Conservation (phyloP, 2,888 invertebrate genomes). For the Chrysomela aeneicollis region DNA sequence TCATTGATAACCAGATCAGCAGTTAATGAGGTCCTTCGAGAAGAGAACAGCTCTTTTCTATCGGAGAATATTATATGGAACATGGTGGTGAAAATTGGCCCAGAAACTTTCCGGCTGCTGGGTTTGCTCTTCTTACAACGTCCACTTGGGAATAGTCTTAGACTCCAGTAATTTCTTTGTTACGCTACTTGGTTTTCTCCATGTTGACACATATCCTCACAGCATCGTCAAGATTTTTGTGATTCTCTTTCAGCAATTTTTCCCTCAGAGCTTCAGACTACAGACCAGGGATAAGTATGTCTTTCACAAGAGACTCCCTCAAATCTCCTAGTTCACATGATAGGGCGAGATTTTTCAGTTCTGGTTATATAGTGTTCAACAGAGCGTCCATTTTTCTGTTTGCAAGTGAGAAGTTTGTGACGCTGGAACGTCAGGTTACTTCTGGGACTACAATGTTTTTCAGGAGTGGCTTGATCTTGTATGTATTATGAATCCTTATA, state of each 20-base stretch:
- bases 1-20: background rate
- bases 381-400: conserved; percentile 26
- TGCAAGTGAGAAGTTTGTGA: conserved; percentile 30
- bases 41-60: too few species aligned
- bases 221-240: conserved; percentile 29
- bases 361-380: too few species aligned
- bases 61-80: too few species aligned
- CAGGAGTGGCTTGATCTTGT: conserved; percentile 13
- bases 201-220: conserved; percentile 33
- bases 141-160: background rate
- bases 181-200: conserved; percentile 27
- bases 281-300: conserved; percentile 30
- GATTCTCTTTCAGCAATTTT: conserved; percentile 30
- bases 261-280: conserved; percentile 26
- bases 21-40: background rate
- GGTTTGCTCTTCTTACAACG: background rate
- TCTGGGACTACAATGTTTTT: conserved; percentile 24
- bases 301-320: conserved; percentile 20
- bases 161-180: background rate
- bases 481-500: too few species aligned
- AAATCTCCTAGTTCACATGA: conserved; percentile 28
- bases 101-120: background rate
- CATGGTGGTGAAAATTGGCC: too few species aligned
- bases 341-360: conserved; percentile 28
- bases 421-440: conserved; percentile 29